Conservation (phyloP, 2,888 invertebrate species). For the Cryptophagus acutangulus region DNA sequence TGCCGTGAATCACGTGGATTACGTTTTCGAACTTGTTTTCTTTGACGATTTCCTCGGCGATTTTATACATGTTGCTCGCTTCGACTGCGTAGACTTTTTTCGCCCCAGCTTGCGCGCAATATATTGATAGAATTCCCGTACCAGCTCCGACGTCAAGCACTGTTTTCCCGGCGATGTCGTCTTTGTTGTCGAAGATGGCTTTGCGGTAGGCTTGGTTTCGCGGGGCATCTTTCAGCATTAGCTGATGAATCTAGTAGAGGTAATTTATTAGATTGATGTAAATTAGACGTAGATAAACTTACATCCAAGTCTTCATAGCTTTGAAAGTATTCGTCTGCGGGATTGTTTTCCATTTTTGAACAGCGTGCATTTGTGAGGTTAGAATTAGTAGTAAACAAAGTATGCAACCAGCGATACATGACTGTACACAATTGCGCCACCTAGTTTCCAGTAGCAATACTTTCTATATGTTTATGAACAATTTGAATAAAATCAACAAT, state of each 20-base stretch:
- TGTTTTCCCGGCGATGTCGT: slow-evolving; percentile 67
- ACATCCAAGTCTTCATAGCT: slow-evolving; percentile 76
- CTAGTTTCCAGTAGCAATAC: no score
- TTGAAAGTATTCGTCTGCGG: slow-evolving; percentile 57
- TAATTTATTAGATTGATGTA: background rate
- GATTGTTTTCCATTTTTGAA: no score
- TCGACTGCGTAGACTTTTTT: slow-evolving; percentile 80
- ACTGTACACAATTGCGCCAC: no score
- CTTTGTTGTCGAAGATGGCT: slow-evolving; percentile 66
- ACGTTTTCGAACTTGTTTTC: slow-evolving; percentile 65
- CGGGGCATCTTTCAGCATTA: slow-evolving; percentile 73
- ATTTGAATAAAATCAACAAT: no score
- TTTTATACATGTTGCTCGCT: slow-evolving; percentile 65
- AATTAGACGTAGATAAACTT: slow-evolving; percentile 30
- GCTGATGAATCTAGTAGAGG: slow-evolving; percentile 62
- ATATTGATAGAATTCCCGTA: slow-evolving; percentile 83
- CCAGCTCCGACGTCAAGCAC: slow-evolving; percentile 86
- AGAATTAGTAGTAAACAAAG: no score
- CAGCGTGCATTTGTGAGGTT: no score
- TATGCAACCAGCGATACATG: no score
- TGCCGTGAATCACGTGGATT: slow-evolving; percentile 69
- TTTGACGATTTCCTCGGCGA: slow-evolving; percentile 61
- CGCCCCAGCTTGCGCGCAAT: slow-evolving; percentile 89
- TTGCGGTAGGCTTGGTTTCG: slow-evolving; percentile 75
- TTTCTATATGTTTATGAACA: no score